A percentile compares a stretch with the other conserved stretches of the same genome.
phyloP scores from a whole-genome alignment of 2,888 invertebrate genomes.

The Cephus nigrinus region DNA sequence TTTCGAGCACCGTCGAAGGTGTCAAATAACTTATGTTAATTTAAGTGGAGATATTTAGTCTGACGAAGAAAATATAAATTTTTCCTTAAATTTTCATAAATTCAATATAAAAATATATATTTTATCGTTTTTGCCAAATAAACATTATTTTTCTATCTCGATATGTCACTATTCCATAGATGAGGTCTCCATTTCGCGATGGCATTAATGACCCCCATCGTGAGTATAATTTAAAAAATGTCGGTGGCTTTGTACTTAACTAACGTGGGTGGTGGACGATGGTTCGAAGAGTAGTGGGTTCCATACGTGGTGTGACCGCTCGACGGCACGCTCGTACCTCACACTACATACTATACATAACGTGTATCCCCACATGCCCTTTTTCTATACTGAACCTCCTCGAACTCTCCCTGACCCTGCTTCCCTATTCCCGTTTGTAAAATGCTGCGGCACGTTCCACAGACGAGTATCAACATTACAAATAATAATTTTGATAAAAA shows the following conservation, averaged over 20 bases:
- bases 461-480: background rate
- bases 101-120: background rate
- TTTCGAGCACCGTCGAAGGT: background rate
- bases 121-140: background rate
- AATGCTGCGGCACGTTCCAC: background rate
- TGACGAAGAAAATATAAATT: background rate
- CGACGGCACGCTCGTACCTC: constrained; percentile 26
- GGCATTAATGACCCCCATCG: constrained; percentile 31
- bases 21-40: background rate
- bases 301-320: constrained; percentile 28
- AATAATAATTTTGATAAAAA: background rate
- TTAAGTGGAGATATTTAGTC: background rate
- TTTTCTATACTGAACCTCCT: background rate
- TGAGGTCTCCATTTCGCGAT: constrained; percentile 23
- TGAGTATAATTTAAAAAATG: constrained; percentile 28
- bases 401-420: background rate
- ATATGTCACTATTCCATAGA: constrained; percentile 14
- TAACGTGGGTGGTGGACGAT: constrained; percentile 16
- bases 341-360: constrained; percentile 2
- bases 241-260: constrained; percentile 20
- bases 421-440: background rate
- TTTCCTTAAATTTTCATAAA: background rate
- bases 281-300: constrained; percentile 11
- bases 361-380: constrained; percentile 1
- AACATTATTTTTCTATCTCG: background rate